These are phyloP conservation scores for Tethea ocularis DNA, from an alignment of 2,888 invertebrate genomes.

Conservation along the genomic window DNA sequence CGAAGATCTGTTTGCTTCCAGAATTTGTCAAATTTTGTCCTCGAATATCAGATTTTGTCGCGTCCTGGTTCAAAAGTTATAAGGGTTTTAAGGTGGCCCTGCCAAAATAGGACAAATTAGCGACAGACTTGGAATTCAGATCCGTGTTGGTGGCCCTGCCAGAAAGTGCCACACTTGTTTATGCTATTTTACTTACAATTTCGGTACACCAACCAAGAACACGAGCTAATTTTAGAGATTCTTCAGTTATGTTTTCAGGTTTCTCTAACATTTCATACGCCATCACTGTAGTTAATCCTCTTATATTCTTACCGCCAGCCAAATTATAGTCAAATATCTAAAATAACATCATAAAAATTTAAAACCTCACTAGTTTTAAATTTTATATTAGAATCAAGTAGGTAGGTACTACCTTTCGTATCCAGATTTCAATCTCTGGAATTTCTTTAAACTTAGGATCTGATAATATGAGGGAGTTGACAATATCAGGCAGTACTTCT, in stretches of 20 bases:
- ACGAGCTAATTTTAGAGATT: slow-evolving; percentile 88
- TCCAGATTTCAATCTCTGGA: not conserved
- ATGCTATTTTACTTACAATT: slow-evolving; percentile 85
- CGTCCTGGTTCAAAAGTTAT: no score
- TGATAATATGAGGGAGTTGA: not conserved
- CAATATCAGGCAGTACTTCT: not conserved
- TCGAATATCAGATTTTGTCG: no score
- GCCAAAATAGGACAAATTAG: no score
- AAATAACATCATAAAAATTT: not conserved
- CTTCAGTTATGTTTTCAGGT: slow-evolving; percentile 86
- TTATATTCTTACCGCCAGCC: slow-evolving; percentile 90
- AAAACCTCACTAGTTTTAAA: not conserved
- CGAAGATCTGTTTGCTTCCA: no score
- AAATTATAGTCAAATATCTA: slow-evolving; percentile 93
- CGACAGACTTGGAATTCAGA: no score
- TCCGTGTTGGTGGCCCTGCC: no score
- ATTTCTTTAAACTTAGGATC: not conserved
- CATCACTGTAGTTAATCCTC: slow-evolving; percentile 87
- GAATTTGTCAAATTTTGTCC: no score
- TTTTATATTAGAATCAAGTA: no score
- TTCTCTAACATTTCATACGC: slow-evolving; percentile 88
- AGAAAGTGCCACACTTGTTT: no score
- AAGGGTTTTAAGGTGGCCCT: no score
- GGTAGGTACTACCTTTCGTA: not conserved
- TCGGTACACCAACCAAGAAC: slow-evolving; percentile 96